phyloP scores from a whole-genome alignment of 2,797 vertebrate genomes.

The Spondyliosoma cantharus region DNA sequence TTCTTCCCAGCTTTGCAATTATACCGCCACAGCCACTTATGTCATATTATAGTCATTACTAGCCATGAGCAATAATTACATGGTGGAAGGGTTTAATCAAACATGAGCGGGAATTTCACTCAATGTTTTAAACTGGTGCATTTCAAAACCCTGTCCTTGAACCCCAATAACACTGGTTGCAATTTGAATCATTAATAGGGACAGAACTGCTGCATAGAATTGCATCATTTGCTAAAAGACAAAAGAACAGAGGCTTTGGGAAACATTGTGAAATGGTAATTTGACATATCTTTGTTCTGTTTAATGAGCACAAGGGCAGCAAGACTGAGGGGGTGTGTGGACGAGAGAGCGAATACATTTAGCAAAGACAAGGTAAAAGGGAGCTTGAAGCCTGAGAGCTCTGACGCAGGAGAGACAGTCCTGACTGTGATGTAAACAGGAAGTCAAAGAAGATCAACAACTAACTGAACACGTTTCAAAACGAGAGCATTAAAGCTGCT shows the following conservation, averaged over 20 bases:
- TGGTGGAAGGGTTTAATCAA: not conserved
- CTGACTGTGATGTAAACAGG: not conserved
- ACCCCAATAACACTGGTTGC: not conserved
- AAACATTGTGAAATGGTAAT: constrained; percentile 14
- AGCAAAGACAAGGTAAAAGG: constrained; percentile 8
- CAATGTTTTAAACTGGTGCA: not conserved
- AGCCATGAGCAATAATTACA: constrained; percentile 2
- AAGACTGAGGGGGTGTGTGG: not conserved
- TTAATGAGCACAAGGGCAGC: constrained; percentile 49
- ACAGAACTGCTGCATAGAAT: constrained; percentile 18
- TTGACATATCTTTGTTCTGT: constrained; percentile 44
- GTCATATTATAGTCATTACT: not conserved
- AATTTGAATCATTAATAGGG: constrained; percentile 17
- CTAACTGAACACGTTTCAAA: not conserved
- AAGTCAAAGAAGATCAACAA: not conserved
- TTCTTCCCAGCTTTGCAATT: not conserved
- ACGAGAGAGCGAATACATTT: constrained; percentile 1
- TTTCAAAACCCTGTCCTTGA: constrained; percentile 15
- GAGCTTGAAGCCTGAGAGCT: constrained; percentile 14
- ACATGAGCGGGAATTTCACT: not conserved
- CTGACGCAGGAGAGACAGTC: constrained; percentile 15
- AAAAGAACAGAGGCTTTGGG: constrained; percentile 17
- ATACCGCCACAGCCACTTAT: not conserved
- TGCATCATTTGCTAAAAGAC: constrained; percentile 20
- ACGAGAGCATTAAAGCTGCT: not conserved